Evolutionary conservation across 2,113 vertebrate genomes (phyloP), one percentile per base, ranked within the genome.

Genomic region (Atlantisia rogersi): DNA sequence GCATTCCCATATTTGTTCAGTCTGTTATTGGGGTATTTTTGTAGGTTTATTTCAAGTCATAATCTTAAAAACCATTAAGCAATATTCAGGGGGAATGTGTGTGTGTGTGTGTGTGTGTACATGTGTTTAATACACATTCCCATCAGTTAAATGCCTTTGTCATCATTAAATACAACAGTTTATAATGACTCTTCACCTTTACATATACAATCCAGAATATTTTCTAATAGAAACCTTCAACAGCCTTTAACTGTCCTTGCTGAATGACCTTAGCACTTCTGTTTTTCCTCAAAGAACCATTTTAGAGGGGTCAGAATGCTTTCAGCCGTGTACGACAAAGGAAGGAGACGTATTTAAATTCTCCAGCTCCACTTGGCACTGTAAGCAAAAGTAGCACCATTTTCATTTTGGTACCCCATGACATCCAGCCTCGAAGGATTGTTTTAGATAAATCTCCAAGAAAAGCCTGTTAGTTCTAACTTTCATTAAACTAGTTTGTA

Each of bases 371-470:
- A 17, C 10, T 58, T 40, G 6, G 1, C 31, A 44, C 42, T 17
- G 8, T 29, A 44, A 55, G n/a, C 10, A 42, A 26, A 52, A 15
- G 16, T 26, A 53, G 3, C 5, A 5, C 3, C 0, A 11, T 64
- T 92, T 88, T 53, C 12, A 52, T 19, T 73, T 75, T 20, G 15
- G 26, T 55, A 64, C 9, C 12, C 3, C 15, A 16, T 0, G 8
- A 62, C 5, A 69, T 48, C 58, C 46, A 71, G 25, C n/a, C 71
- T 93, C 25, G 32, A 46, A 59, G n/a, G 48, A 52, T 28, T 42
- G 22, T 12, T 75, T 88, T 40, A 29, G 25, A 55, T 6, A 14
- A 53, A 40, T 12, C 28, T 81, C 42, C 56, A 42, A 32, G 64
- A 74, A 85, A 56, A 84, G 22, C 10, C 52, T 21, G 16, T 53